These are phyloP conservation scores for Teleogryllus oceanicus DNA, from an alignment of 2,888 invertebrate genomes.

Conservation along the genomic window DNA sequence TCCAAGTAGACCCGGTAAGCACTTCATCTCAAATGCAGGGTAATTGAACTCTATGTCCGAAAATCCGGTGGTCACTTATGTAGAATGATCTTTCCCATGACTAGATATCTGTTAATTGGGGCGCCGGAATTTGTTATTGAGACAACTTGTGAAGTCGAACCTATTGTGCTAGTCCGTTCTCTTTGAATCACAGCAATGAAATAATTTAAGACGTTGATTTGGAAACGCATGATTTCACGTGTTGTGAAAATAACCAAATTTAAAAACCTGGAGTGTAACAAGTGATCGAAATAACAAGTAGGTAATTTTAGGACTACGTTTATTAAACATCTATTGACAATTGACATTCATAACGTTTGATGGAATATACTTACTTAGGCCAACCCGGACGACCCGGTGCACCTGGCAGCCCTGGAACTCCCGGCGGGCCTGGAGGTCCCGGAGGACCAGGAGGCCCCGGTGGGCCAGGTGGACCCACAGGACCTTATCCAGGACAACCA, in stretches of 20 bases:
- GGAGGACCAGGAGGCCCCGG: slow-evolving; percentile 35
- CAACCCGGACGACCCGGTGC: slow-evolving; percentile 38
- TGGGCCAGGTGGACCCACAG: slow-evolving; percentile 28
- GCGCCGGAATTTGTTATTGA: too few species aligned
- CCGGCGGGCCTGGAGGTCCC: slow-evolving; percentile 26
- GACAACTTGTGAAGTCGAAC: too few species aligned
- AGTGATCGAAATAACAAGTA: slow-evolving; percentile 40
- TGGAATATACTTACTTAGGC: slow-evolving; percentile 32
- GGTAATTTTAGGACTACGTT: slow-evolving; percentile 36
- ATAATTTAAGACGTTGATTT: too few species aligned
- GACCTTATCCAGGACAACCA: slow-evolving; percentile 33
- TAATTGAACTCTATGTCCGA: too few species aligned
- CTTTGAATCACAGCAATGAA: too few species aligned
- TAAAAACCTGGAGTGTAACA: slow-evolving; percentile 41
- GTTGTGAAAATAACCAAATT: too few species aligned
- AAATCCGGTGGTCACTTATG: accelerated
- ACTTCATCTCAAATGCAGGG: too few species aligned
- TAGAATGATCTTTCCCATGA: too few species aligned
- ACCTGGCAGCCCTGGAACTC: slow-evolving; percentile 40
- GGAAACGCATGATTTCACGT: too few species aligned
- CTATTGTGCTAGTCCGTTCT: too few species aligned
- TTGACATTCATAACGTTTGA: background rate
- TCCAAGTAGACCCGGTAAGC: slow-evolving; percentile 35
- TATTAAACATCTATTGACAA: slow-evolving; percentile 37
- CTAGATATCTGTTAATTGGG: too few species aligned